Evolutionary conservation across 1,140 invertebrate species (phyloP), one percentile per base, ranked within the genome.

Genomic region (Delia radicum): DNA sequence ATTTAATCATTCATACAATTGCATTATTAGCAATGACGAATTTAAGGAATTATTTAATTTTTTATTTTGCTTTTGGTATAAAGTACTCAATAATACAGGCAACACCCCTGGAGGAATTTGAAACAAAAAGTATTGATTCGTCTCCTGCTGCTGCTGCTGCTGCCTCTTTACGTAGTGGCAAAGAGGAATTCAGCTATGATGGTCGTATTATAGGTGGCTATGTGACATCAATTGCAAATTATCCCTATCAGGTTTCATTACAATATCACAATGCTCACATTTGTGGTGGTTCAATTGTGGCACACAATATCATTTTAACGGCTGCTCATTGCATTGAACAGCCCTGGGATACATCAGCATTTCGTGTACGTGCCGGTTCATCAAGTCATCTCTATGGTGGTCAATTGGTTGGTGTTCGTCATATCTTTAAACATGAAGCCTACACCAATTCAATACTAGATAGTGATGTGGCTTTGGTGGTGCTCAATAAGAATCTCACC

Each of bases 251-350:
- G 61, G 83, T 78, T 2, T 85, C 83, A 10, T 75, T 83, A 74
- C 82, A 82, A 73, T 76, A 77, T 37, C 65, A 81, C 12, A 77
- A 75, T 7, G 62, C 79, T 27, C 83, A 85, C 69, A 82, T 85
- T 28, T 91, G 90, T 78, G 90, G 90, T 3, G 90, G 87, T 6
- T 88, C 89, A 63, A 81, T 91, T 31, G 81, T 91, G 27, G 88
- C 87, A 48, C 83, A 88, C 74, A 84, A 85, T 26, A 89, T 89
- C 82, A 79, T 91, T 4, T 76, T 91, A n/a, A 91, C 90, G 6
- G 90, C 90, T n/a, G 90, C 90, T 21, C 90, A 91, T 80, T 91
- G 90, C 80, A 87, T 90, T 29, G 78, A 81, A 62, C 73, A 76
- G 21, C 75, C 79, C 15, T 77, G 73, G 76, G 74, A 26, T 24